Evolutionary conservation across 2,797 vertebrate genomes (phyloP).

Genomic region (Linurgus olivaceus): DNA sequence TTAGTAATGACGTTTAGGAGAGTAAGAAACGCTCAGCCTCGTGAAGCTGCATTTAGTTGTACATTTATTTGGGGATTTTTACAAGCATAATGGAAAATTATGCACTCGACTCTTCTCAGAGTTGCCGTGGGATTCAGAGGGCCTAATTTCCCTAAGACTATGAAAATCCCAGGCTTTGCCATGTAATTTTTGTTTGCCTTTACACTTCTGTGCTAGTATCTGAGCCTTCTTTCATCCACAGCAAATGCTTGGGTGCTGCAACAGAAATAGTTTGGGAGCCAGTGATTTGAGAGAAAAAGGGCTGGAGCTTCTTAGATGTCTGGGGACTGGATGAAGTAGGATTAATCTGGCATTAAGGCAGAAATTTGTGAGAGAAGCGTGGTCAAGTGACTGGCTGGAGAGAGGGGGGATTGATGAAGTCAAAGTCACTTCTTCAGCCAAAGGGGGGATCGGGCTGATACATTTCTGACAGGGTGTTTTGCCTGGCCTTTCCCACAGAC

Average conservation of each 20-base stretch:
- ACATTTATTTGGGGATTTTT: constrained; percentile 14
- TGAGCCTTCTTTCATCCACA: not conserved
- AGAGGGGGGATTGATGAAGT: not conserved
- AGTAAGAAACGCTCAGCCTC: not conserved
- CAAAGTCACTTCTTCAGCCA: not conserved
- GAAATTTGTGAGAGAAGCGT: not conserved
- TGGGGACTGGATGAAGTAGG: not conserved
- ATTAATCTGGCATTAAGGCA: not conserved
- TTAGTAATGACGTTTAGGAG: not conserved
- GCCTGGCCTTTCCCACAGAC: not conserved
- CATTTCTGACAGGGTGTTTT: not conserved
- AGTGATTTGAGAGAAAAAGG: not conserved
- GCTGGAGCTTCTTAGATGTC: not conserved
- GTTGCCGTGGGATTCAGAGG: not conserved
- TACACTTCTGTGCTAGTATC: not conserved
- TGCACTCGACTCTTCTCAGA: not conserved
- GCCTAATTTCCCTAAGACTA: not conserved
- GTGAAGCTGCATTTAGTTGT: not conserved
- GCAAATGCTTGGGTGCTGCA: not conserved
- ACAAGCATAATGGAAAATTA: not conserved
- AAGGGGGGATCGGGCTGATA: not conserved
- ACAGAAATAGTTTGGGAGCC: not conserved
- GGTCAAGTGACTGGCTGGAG: not conserved
- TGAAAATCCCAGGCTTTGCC: not conserved
- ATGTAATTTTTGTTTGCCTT: constrained; percentile 20